Evolutionary conservation across 2,888 invertebrate genomes (phyloP).

Genomic region (Epistrophe grossulariae): DNA sequence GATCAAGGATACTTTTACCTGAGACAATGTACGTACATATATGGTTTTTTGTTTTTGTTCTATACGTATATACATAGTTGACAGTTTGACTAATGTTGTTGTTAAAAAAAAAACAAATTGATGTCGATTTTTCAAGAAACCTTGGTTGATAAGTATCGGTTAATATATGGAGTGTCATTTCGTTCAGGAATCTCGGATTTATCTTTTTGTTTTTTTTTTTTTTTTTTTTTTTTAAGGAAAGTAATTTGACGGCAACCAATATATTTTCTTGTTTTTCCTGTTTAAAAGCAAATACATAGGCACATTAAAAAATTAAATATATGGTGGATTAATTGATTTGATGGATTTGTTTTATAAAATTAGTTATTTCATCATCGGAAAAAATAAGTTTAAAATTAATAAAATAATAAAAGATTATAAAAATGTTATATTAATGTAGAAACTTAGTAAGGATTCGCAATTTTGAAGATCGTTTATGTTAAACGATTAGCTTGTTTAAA

Average conservation of each 20-base stretch:
- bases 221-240: background rate
- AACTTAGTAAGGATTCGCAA: no score
- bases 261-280: background rate
- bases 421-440: no score
- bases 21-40: conserved; percentile 23
- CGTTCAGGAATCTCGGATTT: background rate
- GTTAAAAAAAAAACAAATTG: conserved; percentile 1
- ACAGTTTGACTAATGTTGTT: conserved; percentile 31
- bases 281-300: background rate
- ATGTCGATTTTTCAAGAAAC: conserved; percentile 11
- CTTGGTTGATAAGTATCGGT: conserved; percentile 3
- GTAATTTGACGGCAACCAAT: background rate
- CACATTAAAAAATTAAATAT: no score
- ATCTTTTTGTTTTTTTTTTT: background rate
- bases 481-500: no score
- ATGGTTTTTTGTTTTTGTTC: no score
- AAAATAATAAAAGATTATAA: no score
- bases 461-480: no score
- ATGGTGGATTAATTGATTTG: no score
- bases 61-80: conserved; percentile 4
- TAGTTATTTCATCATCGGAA: no score
- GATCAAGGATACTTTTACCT: conserved; percentile 46
- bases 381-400: no score
- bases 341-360: no score
- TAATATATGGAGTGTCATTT: conserved; percentile 11